Evolutionary conservation across 1,140 invertebrate genomes (phyloP).

Genomic region (Eurosta solidaginis): DNA sequence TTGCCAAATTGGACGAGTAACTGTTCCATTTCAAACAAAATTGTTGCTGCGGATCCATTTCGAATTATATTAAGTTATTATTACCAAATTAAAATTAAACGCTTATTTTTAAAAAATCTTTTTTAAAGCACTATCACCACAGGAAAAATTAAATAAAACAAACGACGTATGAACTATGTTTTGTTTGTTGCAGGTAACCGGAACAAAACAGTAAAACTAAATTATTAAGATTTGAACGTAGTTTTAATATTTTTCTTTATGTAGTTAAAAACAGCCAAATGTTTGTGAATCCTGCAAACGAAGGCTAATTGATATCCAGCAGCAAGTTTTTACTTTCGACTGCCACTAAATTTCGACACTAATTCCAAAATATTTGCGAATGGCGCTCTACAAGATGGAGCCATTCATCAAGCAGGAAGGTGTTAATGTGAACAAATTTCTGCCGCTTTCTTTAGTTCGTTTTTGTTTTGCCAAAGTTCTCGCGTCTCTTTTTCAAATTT

Average conservation of each 20-base stretch:
- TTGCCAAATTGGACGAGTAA: slow-evolving; percentile 85
- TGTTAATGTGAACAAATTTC: not conserved
- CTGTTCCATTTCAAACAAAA: slow-evolving; percentile 92
- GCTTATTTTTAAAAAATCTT: slow-evolving; percentile 5
- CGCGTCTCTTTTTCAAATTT: not conserved
- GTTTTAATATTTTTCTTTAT: not conserved
- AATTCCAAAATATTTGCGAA: slow-evolving; percentile 8
- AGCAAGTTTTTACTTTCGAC: not conserved
- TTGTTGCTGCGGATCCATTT: slow-evolving; percentile 81
- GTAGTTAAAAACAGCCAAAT: slow-evolving; percentile 18
- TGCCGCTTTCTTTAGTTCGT: not conserved
- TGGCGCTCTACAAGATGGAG: not conserved
- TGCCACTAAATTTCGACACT: slow-evolving; percentile 29
- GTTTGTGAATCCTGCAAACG: not conserved
- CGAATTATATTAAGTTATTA: slow-evolving; percentile 33
- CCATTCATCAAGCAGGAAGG: not conserved
- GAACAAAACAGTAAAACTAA: slow-evolving; percentile 9
- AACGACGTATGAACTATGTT: not conserved
- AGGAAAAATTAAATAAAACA: not conserved
- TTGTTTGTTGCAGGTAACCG: not conserved
- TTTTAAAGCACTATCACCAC: not conserved
- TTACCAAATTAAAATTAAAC: slow-evolving; percentile 8
- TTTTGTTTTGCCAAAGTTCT: not conserved
- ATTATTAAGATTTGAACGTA: not conserved
- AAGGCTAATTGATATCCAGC: not conserved